phyloP scores from a whole-genome alignment of 2,797 vertebrate genomes.

The Arctocebus calabarensis region DNA sequence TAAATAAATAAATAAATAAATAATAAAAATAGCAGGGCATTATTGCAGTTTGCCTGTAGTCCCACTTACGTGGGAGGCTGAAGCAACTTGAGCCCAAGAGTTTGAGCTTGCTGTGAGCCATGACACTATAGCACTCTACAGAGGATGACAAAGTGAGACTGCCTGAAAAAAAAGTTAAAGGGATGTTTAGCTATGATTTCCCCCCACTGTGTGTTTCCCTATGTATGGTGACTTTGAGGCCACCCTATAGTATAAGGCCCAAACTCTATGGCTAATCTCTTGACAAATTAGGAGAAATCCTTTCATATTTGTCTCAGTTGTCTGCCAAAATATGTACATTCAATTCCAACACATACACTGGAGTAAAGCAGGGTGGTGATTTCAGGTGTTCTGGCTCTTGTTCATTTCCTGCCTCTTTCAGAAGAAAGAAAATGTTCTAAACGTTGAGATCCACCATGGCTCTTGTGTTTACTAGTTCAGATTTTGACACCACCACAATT shows the following conservation, averaged over 20 bases:
- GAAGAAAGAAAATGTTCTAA: slow-evolving; percentile 9
- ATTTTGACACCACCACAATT: slow-evolving; percentile 2
- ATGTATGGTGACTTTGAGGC: too few relatives aligned
- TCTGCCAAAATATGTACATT: not conserved
- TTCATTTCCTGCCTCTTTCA: slow-evolving; percentile 48
- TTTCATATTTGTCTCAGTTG: not conserved
- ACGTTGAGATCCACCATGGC: not conserved
- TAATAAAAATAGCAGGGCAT: too few relatives aligned
- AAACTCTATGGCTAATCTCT: not conserved
- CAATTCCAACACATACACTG: not conserved
- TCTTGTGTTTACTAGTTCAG: slow-evolving; percentile 13
- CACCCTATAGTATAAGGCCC: not conserved
- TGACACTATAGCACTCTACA: too few relatives aligned
- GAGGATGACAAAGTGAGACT: too few relatives aligned
- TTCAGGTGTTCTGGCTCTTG: not conserved
- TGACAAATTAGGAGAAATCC: slow-evolving; percentile 29
- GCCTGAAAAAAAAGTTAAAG: too few relatives aligned
- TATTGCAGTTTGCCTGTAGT: too few relatives aligned
- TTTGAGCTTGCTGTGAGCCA: too few relatives aligned
- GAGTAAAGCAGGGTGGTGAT: not conserved
- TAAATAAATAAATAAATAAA: too few relatives aligned
- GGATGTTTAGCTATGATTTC: too few relatives aligned
- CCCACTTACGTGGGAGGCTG: too few relatives aligned
- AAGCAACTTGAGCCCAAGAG: too few relatives aligned
- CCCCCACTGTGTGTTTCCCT: too few relatives aligned